A percentile compares a stretch with the other conserved stretches of the same genome.
phyloP scores from a whole-genome alignment of 1,140 invertebrate species.

The Heliconius hewitsoni region DNA sequence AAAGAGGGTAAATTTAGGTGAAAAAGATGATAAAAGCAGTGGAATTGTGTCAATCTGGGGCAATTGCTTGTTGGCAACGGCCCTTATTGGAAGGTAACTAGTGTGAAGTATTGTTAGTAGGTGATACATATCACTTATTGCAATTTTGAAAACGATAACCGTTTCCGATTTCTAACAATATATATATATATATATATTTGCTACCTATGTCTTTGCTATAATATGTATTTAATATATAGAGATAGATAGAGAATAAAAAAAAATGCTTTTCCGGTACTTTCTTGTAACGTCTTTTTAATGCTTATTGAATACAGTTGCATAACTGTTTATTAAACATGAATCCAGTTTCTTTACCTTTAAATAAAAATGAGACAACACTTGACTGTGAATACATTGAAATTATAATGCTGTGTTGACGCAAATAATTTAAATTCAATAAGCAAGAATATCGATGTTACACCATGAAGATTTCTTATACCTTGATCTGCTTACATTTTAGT shows the following conservation, averaged over 20 bases:
- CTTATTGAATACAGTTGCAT: slow-evolving; percentile 17
- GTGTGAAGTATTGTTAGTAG: no score
- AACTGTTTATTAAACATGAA: slow-evolving; percentile 15
- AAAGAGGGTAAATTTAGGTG: no score
- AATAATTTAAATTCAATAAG: slow-evolving; percentile 59
- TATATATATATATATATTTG: no score
- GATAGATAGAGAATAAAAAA: background rate
- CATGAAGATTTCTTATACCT: slow-evolving; percentile 58
- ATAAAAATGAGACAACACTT: slow-evolving; percentile 33
- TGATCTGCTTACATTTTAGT: slow-evolving; percentile 60
- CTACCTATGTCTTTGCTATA: background rate
- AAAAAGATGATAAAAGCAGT: no score
- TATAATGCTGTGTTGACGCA: slow-evolving; percentile 63
- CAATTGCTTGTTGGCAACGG: no score
- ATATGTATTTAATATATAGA: background rate
- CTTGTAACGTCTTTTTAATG: background rate
- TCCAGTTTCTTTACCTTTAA: slow-evolving; percentile 17
- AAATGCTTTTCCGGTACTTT: background rate
- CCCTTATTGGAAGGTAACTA: no score
- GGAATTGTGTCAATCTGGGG: no score
- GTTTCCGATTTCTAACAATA: no score
- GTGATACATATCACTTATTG: no score
- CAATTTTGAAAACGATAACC: no score
- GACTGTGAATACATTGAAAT: slow-evolving; percentile 51
- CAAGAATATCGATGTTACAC: slow-evolving; percentile 53